Evolutionary conservation across 2,888 invertebrate genomes (phyloP).

Genomic region (Parascotia fuliginaria): DNA sequence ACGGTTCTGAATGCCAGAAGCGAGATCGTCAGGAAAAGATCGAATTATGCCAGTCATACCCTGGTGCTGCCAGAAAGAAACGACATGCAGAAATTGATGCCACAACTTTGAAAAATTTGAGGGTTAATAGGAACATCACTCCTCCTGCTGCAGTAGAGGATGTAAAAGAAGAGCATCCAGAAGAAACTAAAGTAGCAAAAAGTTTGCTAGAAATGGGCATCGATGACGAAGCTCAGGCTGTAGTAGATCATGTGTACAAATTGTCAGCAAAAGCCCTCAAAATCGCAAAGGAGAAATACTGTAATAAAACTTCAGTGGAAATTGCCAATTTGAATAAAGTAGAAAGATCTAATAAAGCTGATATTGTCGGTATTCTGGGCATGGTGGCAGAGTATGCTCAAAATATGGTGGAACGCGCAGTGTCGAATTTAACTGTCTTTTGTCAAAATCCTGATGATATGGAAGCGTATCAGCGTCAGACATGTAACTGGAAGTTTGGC

Average conservation of each 20-base stretch:
- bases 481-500: slow-evolving; percentile 21
- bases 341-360: slow-evolving; percentile 20
- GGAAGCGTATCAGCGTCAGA: slow-evolving; percentile 47
- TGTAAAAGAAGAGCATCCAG: not conserved
- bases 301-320: slow-evolving; percentile 45
- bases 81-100: slow-evolving; percentile 23
- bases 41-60: slow-evolving; percentile 69
- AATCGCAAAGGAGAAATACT: slow-evolving; percentile 58
- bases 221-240: slow-evolving; percentile 50
- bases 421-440: slow-evolving; percentile 57
- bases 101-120: slow-evolving; percentile 42
- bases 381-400: slow-evolving; percentile 50
- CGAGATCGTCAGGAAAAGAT: slow-evolving; percentile 69
- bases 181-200: slow-evolving; percentile 14
- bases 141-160: slow-evolving; percentile 49
- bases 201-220: too few species aligned
- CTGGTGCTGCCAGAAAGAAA: slow-evolving; percentile 55
- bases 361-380: slow-evolving; percentile 54
- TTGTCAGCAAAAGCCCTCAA: slow-evolving; percentile 54
- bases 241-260: slow-evolving; percentile 58
- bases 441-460: slow-evolving; percentile 52
- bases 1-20: slow-evolving; percentile 63
- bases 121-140: slow-evolving; percentile 71
- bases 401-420: slow-evolving; percentile 50
- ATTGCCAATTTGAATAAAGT: slow-evolving; percentile 6